Evolutionary conservation across 2,888 invertebrate species (phyloP), one percentile per base, ranked within the genome.

Genomic region (Osmoderma eremita): DNA sequence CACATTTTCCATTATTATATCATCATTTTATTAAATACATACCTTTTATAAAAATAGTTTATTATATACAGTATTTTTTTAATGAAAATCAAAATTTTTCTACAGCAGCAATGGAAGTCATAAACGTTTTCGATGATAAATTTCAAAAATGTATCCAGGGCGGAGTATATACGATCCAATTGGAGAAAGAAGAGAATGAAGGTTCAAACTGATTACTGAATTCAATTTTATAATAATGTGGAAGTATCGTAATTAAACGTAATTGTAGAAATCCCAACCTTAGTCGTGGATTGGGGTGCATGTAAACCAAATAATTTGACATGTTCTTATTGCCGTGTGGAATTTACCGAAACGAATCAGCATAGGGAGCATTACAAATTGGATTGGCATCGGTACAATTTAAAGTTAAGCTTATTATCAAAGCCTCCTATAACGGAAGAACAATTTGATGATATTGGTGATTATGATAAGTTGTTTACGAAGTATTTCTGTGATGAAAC

Each of bases 341-440:
- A 80, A 51, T 91, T 91, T 75, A 83, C 85, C 24, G 83, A 87
- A 54, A 79, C 88, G 51, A 81, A 83, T 0, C 86, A 88, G 67
- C 91, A 93, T 79, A 87, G 89, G 13, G 85, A 88, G 4, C 94
- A 94, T 78, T 94, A 91, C 77, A 92, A 91, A 77, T 83, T 91
- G 39, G 94, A 94, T 78, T 94, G 93, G 93, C 94, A 94, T 79
- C 86, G 92, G 2, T 92, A 92, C 76, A 94, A 94, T 81, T 82
- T 94, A 41, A 92, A 92, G 75, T 87, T 89, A 71, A 89, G 88
- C 70, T 78, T 93, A 10, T 86, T 86, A 72, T 89, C 88, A 6
- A 81, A 83, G 61, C 78, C 81, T 50, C 79, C 85, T 1, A 79
- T 90, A 18, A 83, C 82, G 6, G 88, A 89, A 76, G 86, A 87